phyloP scores from a whole-genome alignment of 2,797 vertebrate species.

The Chrysocyon brachyurus region DNA sequence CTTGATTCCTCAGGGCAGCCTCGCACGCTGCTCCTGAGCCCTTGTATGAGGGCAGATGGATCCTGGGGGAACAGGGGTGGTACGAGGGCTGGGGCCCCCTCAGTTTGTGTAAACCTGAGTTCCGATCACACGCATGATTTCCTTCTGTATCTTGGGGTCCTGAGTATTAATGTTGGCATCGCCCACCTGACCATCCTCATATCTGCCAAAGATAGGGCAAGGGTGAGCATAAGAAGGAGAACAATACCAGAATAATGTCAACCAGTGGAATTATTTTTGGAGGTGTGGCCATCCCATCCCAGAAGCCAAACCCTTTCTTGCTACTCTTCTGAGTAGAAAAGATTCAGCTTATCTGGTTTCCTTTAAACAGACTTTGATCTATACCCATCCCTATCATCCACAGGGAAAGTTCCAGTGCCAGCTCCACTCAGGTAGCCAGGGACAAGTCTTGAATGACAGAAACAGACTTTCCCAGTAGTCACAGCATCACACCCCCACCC shows the following conservation, averaged over 20 bases:
- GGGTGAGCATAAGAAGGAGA: constrained; percentile 21
- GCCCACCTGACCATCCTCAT: constrained; percentile 99
- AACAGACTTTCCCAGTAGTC: not conserved
- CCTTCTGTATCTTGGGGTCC: constrained; percentile 99
- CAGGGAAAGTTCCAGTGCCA: not conserved
- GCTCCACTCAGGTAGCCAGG: not conserved
- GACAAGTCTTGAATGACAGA: not conserved
- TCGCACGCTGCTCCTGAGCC: constrained; percentile 70
- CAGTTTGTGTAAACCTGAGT: constrained; percentile 99
- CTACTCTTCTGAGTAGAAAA: not conserved
- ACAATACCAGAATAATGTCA: not conserved
- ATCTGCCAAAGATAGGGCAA: constrained; percentile 89
- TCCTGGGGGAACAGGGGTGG: constrained; percentile 31
- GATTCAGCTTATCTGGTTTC: not conserved
- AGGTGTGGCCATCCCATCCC: constrained; percentile 2
- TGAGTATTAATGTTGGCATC: constrained; percentile 99
- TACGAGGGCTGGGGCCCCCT: constrained; percentile 85
- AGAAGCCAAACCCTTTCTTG: constrained; percentile 15
- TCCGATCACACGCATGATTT: constrained; percentile 99
- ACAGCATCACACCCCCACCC: not conserved
- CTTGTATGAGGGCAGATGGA: constrained; percentile 75
- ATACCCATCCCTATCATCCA: not conserved
- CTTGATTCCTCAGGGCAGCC: constrained; percentile 70
- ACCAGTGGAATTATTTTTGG: not conserved
- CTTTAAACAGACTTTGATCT: not conserved